Conservation (phyloP, 2,888 invertebrate genomes). For the Agrochola lota region DNA sequence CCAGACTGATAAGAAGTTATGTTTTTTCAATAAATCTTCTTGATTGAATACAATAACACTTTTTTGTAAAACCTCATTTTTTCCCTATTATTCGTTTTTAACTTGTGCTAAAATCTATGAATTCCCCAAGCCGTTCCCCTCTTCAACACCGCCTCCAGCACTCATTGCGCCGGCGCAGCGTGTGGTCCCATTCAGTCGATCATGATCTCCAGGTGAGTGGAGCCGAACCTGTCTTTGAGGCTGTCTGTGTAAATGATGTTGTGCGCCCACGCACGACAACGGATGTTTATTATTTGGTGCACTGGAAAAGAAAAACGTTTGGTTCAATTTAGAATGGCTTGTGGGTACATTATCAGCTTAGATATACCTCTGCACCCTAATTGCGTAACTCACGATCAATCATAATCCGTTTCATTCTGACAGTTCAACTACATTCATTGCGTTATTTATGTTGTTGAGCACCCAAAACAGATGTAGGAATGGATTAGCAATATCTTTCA, state of each 20-base stretch:
- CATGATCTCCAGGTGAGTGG: constrained; percentile 88
- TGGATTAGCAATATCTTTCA: too few species aligned
- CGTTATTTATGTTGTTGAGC: too few species aligned
- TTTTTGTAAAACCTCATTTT: not conserved
- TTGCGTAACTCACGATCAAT: too few species aligned
- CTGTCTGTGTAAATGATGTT: constrained; percentile 90
- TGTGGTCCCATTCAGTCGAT: constrained; percentile 78
- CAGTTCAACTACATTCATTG: too few species aligned
- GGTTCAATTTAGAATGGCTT: not conserved
- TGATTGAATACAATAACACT: not conserved
- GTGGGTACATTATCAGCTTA: not conserved
- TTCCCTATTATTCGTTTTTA: not conserved
- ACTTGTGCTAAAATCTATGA: not conserved
- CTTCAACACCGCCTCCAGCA: constrained; percentile 23
- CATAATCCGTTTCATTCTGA: too few species aligned
- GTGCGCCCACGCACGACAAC: constrained; percentile 93
- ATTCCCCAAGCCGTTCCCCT: not conserved
- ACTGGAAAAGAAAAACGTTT: constrained; percentile 76
- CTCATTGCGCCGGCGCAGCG: constrained; percentile 42
- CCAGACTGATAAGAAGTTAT: not conserved
- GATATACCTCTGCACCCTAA: not conserved
- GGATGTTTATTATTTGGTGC: constrained; percentile 91
- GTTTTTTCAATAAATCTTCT: not conserved
- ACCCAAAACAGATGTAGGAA: too few species aligned
- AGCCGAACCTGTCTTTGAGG: constrained; percentile 85